Evolutionary conservation across 2,113 vertebrate genomes (phyloP).

Genomic region (Passer domesticus): DNA sequence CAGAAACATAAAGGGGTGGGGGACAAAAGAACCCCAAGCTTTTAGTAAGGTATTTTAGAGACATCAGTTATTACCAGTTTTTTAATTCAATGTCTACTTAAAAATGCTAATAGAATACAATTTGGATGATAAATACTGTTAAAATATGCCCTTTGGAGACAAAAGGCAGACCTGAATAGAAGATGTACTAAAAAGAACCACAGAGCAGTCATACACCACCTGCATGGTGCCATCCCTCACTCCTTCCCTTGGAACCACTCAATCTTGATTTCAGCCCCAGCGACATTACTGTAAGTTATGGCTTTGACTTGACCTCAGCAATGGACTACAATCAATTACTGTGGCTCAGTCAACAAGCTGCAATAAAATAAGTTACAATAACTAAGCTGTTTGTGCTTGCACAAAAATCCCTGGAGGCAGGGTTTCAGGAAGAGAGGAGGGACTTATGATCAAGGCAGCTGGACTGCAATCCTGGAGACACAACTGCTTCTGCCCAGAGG

Average conservation of each 20-base stretch:
- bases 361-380: slow-evolving; percentile 9
- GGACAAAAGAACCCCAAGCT: not conserved
- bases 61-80: not conserved
- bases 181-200: not conserved
- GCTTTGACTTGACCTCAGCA: not conserved
- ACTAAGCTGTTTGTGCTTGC: not conserved
- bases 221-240: not conserved
- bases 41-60: not conserved
- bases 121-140: not conserved
- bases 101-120: not conserved
- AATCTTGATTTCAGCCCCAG: not conserved
- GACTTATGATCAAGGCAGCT: not conserved
- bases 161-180: not conserved
- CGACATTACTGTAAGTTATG: not conserved
- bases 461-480: not conserved
- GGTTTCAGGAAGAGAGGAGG: not conserved
- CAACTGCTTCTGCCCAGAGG: not conserved
- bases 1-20: not conserved
- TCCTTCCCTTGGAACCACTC: not conserved
- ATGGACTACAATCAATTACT: not conserved
- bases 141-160: not conserved
- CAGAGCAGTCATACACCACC: not conserved
- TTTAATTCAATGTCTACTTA: not conserved
- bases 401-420: not conserved
- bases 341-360: not conserved